These are phyloP conservation scores for Borostomias antarcticus DNA, from an alignment of 2,797 vertebrate species.

Conservation along the genomic window DNA sequence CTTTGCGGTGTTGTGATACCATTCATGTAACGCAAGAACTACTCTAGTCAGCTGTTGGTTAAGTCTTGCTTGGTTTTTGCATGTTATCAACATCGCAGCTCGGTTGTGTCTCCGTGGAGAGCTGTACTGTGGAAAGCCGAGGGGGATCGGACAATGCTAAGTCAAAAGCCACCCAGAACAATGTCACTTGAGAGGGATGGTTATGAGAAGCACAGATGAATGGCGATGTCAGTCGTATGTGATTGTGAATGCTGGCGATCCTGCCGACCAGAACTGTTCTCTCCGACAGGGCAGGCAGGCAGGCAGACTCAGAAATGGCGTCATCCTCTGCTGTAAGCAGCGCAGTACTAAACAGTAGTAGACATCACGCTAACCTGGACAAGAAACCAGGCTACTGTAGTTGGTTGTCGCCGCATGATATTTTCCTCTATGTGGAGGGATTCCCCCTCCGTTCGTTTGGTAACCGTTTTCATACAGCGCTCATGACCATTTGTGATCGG, in stretches of 20 bases:
- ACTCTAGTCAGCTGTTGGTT: constrained; percentile 18
- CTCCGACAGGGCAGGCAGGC: no score
- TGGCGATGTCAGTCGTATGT: constrained; percentile 16
- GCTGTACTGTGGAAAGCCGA: constrained; percentile 21
- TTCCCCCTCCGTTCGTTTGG: no score
- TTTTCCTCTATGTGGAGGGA: no score
- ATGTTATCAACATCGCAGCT: constrained; percentile 41
- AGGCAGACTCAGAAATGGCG: constrained; percentile 80
- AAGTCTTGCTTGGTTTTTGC: constrained; percentile 26
- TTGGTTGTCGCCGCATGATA: constrained; percentile 11
- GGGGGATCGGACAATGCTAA: constrained; percentile 38
- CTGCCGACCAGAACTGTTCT: constrained; percentile 37
- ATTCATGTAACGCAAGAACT: not conserved
- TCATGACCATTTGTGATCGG: not conserved
- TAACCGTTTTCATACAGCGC: no score
- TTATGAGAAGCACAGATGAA: constrained; percentile 43
- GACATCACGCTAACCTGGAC: constrained; percentile 51
- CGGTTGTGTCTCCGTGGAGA: constrained; percentile 51
- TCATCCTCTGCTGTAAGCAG: constrained; percentile 70
- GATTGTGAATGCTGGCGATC: constrained; percentile 6
- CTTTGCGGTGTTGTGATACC: constrained; percentile 24
- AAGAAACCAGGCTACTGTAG: constrained; percentile 13
- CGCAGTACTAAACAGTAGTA: constrained; percentile 43
- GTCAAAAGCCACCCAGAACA: constrained; percentile 18
- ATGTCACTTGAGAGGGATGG: constrained; percentile 18